Evolutionary conservation across 2,888 invertebrate genomes (phyloP).

Genomic region (Zaprionus bogoriensis): DNA sequence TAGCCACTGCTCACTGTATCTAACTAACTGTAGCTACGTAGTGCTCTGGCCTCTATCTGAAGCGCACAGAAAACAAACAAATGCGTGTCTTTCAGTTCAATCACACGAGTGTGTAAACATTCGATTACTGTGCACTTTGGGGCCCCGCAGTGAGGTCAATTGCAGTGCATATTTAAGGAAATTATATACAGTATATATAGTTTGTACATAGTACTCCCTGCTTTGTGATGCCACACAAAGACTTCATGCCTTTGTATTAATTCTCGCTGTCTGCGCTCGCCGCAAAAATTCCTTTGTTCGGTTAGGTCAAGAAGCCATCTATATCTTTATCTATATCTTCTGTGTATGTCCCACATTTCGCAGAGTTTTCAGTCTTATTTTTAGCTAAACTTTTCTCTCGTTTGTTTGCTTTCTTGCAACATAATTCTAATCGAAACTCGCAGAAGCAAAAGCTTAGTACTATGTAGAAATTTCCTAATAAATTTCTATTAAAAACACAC

Average conservation of each 20-base stretch:
- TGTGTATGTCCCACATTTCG: not conserved
- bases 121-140: not conserved
- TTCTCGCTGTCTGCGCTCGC: not conserved
- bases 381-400: not conserved
- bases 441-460: not conserved
- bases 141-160: not conserved
- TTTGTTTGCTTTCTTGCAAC: not conserved
- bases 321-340: not conserved
- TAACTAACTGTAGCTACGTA: not conserved
- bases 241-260: not conserved
- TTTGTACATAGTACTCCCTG: not conserved
- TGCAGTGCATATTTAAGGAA: not conserved
- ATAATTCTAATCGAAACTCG: not conserved
- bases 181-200: not conserved
- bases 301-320: not conserved
- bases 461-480: not conserved
- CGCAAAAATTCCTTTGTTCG: not conserved
- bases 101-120: not conserved
- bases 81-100: not conserved
- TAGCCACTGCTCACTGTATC: not conserved
- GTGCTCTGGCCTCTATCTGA: not conserved
- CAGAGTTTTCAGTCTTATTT: not conserved
- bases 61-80: slow-evolving; percentile 1
- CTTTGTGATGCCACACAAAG: slow-evolving; percentile 29
- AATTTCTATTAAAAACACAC: not conserved